Evolutionary conservation across 2,888 invertebrate genomes (phyloP).

Genomic region (Dicyrtoma fusca): DNA sequence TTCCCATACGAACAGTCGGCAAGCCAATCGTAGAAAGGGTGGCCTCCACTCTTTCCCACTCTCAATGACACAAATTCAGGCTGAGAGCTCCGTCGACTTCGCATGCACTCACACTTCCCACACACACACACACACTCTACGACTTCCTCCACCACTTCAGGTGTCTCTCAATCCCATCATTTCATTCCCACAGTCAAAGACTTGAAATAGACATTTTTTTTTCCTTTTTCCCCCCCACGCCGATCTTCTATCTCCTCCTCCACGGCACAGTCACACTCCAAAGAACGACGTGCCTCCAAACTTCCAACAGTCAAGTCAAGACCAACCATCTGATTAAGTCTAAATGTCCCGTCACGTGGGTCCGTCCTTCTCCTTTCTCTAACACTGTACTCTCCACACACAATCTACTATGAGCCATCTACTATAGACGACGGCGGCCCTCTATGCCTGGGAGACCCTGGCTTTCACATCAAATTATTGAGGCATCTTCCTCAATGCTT

Average conservation of each 20-base stretch:
- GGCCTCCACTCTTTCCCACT: conserved; percentile 30
- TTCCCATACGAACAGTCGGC: conserved; percentile 28
- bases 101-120: background rate
- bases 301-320: background rate
- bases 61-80: conserved; percentile 46
- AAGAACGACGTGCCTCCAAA: too few species aligned
- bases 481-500: too few species aligned
- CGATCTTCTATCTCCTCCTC: conserved; percentile 1
- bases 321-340: background rate
- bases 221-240: background rate
- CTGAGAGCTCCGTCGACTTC: conserved; percentile 31
- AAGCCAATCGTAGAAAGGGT: conserved; percentile 48
- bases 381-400: conserved; percentile 4
- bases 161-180: background rate
- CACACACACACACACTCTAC: background rate
- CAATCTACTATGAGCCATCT: background rate
- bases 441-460: too few species aligned
- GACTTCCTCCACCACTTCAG: background rate
- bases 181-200: too few species aligned
- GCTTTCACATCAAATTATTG: too few species aligned
- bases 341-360: too few species aligned
- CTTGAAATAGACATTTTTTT: too few species aligned
- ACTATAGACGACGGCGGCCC: too few species aligned
- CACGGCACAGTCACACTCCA: background rate
- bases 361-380: background rate